Base-by-base conservation (phyloP, 2,113 vertebrate genomes). In the Melanostigma gelatinosum region DNA sequence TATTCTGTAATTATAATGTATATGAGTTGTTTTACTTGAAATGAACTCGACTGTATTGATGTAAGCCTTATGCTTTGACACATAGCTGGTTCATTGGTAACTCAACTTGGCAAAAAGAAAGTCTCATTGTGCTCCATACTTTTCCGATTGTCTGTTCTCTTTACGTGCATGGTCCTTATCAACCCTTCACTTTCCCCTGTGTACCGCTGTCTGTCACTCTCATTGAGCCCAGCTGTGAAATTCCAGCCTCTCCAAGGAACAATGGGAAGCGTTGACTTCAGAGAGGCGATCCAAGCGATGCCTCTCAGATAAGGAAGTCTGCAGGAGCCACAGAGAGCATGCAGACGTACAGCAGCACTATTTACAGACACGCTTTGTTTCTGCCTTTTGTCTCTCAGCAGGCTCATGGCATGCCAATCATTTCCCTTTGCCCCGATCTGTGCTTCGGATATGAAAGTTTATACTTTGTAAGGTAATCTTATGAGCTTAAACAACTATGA, bases 361-460 rank as follows among this genome's bases (percentile, higher is more conserved):
- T 92, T 91, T 91, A 91, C 91, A 92, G 91, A 90, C 85, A 8
- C 1, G 64, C 83, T 89, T 90, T 91, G 86, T 92, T 90, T 91
- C 83, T 68, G 62, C 72, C 82, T 79, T 87, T 88, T 90, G 91
- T 91, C 79, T 85, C 62, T 40, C 22, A 0, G 66, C 80, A 36
- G 74, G 76, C 85, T 72, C 8, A 34, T 60, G 85, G 90, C 75
- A 86, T 89, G 89, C 81, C 91, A 90, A 77, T 92, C 85, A 85
- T 87, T 83, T 88, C 83, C 84, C 62, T 65, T 32, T 57, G 32
- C 27, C 75, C 61, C 61, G 9, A 69, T 85, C 80, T 78, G 50
- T 55, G 67, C 40, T 10, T 27, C 10, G 11, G 46, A 27, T 70
- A 44, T 84, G 18, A 83, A 75, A 72, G 22, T 67, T 77, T 44